These are phyloP conservation scores for Leucoraja erinaceus DNA, from an alignment of 2,113 vertebrate genomes.

Conservation along the genomic window DNA sequence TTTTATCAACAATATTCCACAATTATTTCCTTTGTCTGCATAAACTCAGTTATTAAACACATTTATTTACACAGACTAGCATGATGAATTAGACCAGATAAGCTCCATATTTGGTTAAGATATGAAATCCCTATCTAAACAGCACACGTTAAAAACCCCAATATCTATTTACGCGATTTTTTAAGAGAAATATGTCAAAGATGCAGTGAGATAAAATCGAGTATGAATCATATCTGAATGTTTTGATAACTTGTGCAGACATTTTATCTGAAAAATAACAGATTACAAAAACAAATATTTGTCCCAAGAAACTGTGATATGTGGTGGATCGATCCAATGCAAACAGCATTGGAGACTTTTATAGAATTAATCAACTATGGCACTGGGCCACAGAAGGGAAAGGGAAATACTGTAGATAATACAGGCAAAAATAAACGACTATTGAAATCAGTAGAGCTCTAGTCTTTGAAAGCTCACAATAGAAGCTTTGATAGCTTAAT, in stretches of 20 bases:
- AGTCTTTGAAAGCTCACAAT: background rate
- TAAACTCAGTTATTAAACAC: background rate
- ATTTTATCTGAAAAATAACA: background rate
- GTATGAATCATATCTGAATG: background rate
- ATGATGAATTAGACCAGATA: background rate
- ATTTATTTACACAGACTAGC: background rate
- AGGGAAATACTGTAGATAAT: background rate
- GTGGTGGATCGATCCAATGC: background rate
- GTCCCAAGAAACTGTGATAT: background rate
- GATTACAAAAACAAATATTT: background rate
- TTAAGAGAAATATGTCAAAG: background rate
- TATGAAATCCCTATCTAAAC: background rate
- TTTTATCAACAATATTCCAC: background rate
- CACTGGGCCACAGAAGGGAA: background rate
- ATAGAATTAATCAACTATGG: background rate
- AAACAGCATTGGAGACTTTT: conserved; percentile 5
- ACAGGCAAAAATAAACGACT: background rate
- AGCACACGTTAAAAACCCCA: background rate
- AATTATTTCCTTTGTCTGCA: conserved; percentile 1
- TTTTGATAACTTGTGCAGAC: background rate
- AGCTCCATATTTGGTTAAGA: background rate
- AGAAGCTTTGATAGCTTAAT: background rate
- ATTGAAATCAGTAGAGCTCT: too few species aligned
- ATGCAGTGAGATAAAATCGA: background rate
- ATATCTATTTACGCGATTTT: background rate